Evolutionary conservation across 2,797 vertebrate species (phyloP), one percentile per base, ranked within the genome.

Genomic region (Poeciliopsis gracilis): DNA sequence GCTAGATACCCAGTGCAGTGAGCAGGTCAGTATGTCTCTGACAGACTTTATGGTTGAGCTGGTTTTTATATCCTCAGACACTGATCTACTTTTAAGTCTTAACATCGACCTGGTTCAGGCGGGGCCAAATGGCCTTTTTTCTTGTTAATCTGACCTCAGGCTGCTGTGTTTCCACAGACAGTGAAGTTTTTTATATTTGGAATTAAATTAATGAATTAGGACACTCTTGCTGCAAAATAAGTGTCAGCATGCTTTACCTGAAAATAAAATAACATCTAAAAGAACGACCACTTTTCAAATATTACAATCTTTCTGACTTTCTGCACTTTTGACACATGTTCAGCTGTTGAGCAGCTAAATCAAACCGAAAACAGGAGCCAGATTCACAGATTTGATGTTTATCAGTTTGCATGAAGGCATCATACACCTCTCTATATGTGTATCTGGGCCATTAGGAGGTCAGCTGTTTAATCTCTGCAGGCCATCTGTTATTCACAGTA

Each of bases 81-180:
- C 87, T 93, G 90, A 94, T 92, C 93, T 90, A 75, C 61, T 75
- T 72, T 71, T 92, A 92, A 93, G 88, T 90, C 78, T 15, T 88
- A 85, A 88, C 36, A 53, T 76, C 61, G 69, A 83, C 77, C 83
- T 90, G 88, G 77, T 53, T 77, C 77, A 84, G 85, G 86, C 33
- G 75, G 75, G 74, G 82, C 87, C 83, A 90, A 86, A 78, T 92
- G 89, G 79, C 72, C 57, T 70, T 69, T 61, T 89, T 77, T 72
- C 87, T 72, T 80, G 87, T 89, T 93, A 94, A 92, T 93, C 92
- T 91, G 90, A 92, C 83, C 88, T 86, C 77, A 82, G 82, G 87
- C 89, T 89, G 87, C 81, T 88, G 72, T 45, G 4, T 43, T 84
- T 46, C 84, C 61, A 77, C 78, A 82, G 61, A 72, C 57, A 33